phyloP scores from a whole-genome alignment of 2,113 vertebrate genomes.

The Equus quagga region DNA sequence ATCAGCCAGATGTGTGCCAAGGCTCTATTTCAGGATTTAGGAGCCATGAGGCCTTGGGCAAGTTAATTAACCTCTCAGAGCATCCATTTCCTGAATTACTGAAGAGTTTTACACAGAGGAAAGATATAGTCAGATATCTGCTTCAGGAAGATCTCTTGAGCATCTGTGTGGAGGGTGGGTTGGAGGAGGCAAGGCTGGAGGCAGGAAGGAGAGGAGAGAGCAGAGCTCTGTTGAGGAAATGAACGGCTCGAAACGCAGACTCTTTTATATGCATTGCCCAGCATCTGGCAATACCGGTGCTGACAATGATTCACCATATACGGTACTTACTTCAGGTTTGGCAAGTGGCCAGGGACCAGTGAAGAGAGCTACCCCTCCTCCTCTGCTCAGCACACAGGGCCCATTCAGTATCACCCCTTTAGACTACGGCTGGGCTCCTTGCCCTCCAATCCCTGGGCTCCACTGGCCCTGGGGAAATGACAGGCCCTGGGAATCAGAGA shows the following conservation, averaged over 20 bases:
- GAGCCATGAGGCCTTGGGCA: neutral
- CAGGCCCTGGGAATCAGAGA: conserved; percentile 78
- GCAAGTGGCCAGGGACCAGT: conserved; percentile 31
- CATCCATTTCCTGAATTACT: neutral
- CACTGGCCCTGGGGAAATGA: conserved; percentile 64
- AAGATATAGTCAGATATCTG: neutral
- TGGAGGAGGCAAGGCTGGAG: neutral
- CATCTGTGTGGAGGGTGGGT: neutral
- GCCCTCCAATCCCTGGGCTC: conserved; percentile 66
- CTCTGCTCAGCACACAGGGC: conserved; percentile 69
- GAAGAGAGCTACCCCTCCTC: conserved; percentile 46
- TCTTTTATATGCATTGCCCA: conserved; percentile 67
- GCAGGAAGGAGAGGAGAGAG: neutral
- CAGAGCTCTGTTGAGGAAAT: conserved; percentile 44
- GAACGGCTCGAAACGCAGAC: neutral
- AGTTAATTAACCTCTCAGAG: neutral
- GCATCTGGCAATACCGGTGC: conserved; percentile 59
- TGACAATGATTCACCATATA: conserved; percentile 73
- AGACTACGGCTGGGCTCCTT: conserved; percentile 58
- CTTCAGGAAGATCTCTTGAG: conserved; percentile 2
- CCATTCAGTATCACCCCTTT: conserved; percentile 77
- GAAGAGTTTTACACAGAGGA: neutral
- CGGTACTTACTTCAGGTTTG: conserved; percentile 72
- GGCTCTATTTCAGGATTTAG: neutral
- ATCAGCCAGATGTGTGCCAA: neutral